Base-by-base conservation (phyloP, 2,797 vertebrate species). In the Leptatherina wallacei region DNA sequence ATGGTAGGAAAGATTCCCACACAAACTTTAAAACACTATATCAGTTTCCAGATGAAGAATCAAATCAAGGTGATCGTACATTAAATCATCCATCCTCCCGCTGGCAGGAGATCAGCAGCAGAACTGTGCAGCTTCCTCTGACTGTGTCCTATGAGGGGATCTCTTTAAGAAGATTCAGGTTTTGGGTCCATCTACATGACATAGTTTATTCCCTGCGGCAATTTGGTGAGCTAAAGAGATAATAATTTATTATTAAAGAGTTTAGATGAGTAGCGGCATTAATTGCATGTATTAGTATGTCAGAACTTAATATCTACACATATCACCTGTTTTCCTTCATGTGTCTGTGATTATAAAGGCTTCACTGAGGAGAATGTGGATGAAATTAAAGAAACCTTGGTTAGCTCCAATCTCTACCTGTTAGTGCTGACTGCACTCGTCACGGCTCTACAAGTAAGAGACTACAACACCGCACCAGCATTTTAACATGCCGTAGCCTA, bases 131-230 rank as follows among this genome's bases (percentile, higher is more conserved):
- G 69, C 95, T 98, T 55, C 97, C 97, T 32, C 95, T 99, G 51
- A 97, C 96, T 0, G 92, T 99, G 80, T 95, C 95, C 4, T 98
- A 98, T 4, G 95, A 97, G 84, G 96, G 95, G 83, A 96, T 98
- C 89, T 98, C 97, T 2, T 89, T 99, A 71, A 95, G 95, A 71
- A 95, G 94, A 56, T 96, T 99, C 67, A 89, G 98, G 74, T 96
- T 99, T 90, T 98, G 97, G 97, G 96, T 98, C 78, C 98, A 98
- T 75, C 95, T 99, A 80, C 97, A 99, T 88, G 97, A 98, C 22
- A 96, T 97, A 9, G 95, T 99, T 49, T 96, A 95, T 75, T 97
- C 97, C 7, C 93, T 99, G 29, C 94, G 96, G 78, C 96, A 98
- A 75, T 97, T 99, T 54, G 98, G 98, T 99, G 93, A 82, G 96